A percentile compares a stretch with the other conserved stretches of the same genome.
These are phyloP conservation scores for Xylocampa areola DNA, from an alignment of 2,888 invertebrate species.

Conservation along the genomic window DNA sequence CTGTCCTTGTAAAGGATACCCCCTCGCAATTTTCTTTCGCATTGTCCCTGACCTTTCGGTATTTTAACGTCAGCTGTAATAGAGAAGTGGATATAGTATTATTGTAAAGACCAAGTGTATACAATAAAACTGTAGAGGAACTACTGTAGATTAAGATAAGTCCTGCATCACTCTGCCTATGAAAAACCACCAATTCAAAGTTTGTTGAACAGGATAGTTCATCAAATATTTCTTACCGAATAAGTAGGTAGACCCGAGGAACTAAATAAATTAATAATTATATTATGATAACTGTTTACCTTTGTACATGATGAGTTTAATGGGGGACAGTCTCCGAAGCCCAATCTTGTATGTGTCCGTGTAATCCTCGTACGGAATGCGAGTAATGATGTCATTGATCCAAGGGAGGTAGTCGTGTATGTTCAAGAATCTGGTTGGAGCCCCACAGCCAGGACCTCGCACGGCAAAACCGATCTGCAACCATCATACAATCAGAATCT, in stretches of 20 bases:
- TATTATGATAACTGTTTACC: constrained; percentile 32
- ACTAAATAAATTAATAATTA: neutral
- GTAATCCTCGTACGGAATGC: constrained; percentile 22
- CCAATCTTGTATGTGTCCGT: constrained; percentile 28
- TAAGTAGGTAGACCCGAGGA: too few species aligned
- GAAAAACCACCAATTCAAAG: too few species aligned
- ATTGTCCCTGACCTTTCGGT: constrained; percentile 60
- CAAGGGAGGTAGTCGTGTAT: constrained; percentile 71
- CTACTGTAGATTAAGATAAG: too few species aligned
- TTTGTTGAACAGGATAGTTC: too few species aligned
- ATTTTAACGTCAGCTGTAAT: constrained; percentile 43
- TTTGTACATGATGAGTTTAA: constrained; percentile 52
- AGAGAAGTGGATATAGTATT: neutral
- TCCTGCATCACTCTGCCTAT: too few species aligned
- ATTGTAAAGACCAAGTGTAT: too few species aligned
- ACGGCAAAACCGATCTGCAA: constrained; percentile 74
- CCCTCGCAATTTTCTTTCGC: constrained; percentile 60
- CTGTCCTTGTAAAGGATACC: constrained; percentile 72
- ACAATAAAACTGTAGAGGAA: too few species aligned
- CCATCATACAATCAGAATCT: neutral
- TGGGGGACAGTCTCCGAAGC: constrained; percentile 54
- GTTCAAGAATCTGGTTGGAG: constrained; percentile 74
- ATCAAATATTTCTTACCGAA: too few species aligned
- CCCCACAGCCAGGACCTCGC: constrained; percentile 77
- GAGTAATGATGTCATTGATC: constrained; percentile 71